Conservation (phyloP, 2,888 invertebrate genomes). For the Helleia helle region DNA sequence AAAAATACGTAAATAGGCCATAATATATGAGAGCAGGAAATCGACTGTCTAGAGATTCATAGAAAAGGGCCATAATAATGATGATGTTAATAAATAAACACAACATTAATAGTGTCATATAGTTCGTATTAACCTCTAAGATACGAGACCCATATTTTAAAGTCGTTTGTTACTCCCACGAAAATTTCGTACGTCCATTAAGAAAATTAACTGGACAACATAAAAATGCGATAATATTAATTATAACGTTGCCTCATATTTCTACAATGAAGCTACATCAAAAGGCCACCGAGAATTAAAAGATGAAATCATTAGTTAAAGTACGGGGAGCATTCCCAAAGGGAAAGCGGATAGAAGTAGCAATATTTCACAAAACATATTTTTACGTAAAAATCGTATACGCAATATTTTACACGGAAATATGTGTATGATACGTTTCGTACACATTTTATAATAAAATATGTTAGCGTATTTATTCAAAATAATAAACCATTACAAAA, state of each 20-base stretch:
- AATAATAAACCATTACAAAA: too few relatives aligned
- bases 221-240: constrained; percentile 15
- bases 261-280: constrained; percentile 6
- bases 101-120: background rate
- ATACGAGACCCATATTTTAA: constrained; percentile 1
- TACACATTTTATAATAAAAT: too few relatives aligned
- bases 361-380: background rate
- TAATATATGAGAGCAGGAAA: too few relatives aligned
- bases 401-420: too few relatives aligned
- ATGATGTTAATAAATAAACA: background rate
- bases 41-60: too few relatives aligned
- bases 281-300: constrained; percentile 6
- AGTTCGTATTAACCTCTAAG: background rate
- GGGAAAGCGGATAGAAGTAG: constrained; percentile 3
- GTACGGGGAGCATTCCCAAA: constrained; percentile 6
- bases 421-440: too few relatives aligned
- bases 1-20: too few relatives aligned
- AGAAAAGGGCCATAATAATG: too few relatives aligned
- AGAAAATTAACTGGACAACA: constrained; percentile 12
- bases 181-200: constrained; percentile 9
- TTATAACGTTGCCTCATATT: constrained; percentile 6
- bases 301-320: constrained; percentile 12
- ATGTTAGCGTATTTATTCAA: too few relatives aligned
- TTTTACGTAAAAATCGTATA: too few relatives aligned
- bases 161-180: constrained; percentile 5